Evolutionary conservation across 2,113 vertebrate species (phyloP).

Genomic region (Alligator sinensis): DNA sequence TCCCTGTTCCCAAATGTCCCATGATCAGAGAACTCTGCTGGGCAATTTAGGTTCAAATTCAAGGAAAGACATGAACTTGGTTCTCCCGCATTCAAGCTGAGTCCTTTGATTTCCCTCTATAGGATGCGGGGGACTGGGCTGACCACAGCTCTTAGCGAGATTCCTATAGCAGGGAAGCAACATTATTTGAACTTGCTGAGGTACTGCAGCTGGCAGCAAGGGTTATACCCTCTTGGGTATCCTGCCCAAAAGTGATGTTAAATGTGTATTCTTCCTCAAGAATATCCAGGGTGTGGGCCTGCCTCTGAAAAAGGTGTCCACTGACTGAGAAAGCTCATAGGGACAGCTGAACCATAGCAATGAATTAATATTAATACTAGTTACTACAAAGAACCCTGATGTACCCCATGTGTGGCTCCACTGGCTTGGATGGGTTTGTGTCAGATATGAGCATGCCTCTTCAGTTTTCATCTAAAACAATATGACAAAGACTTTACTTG

Average conservation of each 20-base stretch:
- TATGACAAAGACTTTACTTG: not conserved
- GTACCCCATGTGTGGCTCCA: not conserved
- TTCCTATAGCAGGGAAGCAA: not conserved
- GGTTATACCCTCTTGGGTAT: no score
- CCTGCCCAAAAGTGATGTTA: not conserved
- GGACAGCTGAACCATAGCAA: not conserved
- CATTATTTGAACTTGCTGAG: not conserved
- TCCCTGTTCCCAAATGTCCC: no score
- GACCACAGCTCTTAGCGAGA: accelerated
- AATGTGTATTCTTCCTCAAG: not conserved
- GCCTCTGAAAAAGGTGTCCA: no score
- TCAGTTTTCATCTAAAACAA: not conserved
- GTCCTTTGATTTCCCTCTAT: accelerated
- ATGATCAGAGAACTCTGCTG: not conserved
- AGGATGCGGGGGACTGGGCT: not conserved
- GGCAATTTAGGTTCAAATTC: not conserved
- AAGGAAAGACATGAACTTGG: not conserved
- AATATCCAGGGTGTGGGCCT: accelerated
- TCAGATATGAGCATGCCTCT: not conserved
- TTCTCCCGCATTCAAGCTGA: accelerated
- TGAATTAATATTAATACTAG: not conserved
- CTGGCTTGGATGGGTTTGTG: not conserved
- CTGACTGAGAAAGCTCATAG: not conserved
- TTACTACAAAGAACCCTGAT: not conserved
- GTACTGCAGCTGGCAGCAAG: no score